These are phyloP conservation scores for Rhyzopertha dominica DNA, from an alignment of 1,140 invertebrate genomes.

Conservation along the genomic window DNA sequence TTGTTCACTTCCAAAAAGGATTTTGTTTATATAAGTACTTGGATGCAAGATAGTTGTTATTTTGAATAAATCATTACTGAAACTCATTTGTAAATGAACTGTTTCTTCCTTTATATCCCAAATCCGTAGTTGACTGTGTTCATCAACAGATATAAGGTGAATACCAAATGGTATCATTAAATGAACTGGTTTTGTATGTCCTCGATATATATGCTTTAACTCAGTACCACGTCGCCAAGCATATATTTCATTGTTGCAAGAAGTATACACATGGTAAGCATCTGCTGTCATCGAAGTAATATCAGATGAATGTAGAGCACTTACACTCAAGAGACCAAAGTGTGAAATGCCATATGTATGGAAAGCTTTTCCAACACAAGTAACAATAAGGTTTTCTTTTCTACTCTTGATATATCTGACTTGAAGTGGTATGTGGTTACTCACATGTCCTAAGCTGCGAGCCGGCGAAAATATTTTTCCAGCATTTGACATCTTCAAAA, in stretches of 20 bases:
- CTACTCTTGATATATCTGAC: slow-evolving; percentile 78
- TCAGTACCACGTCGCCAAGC: slow-evolving; percentile 86
- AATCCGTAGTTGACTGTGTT: slow-evolving; percentile 68
- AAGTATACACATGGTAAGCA: slow-evolving; percentile 77
- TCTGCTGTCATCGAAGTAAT: slow-evolving; percentile 81
- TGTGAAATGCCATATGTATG: slow-evolving; percentile 85
- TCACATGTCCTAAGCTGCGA: slow-evolving; percentile 87
- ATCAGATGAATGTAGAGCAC: slow-evolving; percentile 71
- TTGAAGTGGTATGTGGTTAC: slow-evolving; percentile 82
- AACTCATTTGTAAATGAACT: slow-evolving; percentile 62
- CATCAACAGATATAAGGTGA: slow-evolving; percentile 83
- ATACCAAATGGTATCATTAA: slow-evolving; percentile 80
- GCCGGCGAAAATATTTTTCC: slow-evolving; percentile 79
- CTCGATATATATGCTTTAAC: slow-evolving; percentile 75
- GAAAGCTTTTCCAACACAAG: slow-evolving; percentile 84
- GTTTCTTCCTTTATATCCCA: slow-evolving; percentile 79
- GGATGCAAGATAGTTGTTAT: slow-evolving; percentile 82
- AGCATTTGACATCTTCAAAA: too few species aligned
- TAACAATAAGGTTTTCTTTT: slow-evolving; percentile 84
- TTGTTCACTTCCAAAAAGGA: slow-evolving; percentile 86
- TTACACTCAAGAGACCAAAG: slow-evolving; percentile 77
- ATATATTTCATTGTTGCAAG: slow-evolving; percentile 70
- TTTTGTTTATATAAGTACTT: slow-evolving; percentile 89
- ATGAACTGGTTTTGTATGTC: slow-evolving; percentile 69
- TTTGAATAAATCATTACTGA: slow-evolving; percentile 66